Evolutionary conservation across 2,113 vertebrate species (phyloP), one percentile per base, ranked within the genome.

Genomic region (Microtus pennsylvanicus): DNA sequence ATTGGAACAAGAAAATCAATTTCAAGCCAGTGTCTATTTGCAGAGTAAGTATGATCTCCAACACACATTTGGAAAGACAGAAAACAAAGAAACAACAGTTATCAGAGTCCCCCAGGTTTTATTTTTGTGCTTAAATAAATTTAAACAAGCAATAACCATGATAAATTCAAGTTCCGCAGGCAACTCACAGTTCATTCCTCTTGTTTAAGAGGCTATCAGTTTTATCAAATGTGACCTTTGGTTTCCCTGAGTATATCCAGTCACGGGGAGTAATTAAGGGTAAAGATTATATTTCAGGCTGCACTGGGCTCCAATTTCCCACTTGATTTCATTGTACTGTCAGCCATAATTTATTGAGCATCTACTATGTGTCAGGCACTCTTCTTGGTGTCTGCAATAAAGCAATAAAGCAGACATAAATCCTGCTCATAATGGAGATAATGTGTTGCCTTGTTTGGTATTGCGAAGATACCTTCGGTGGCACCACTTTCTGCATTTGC

Each of bases 311-410:
- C 89, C 87, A 88, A 83, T 80, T 90, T 90, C 38, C 76, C 70
- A 88, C 88, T 96, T 78, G 72, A 72, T 88, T 93, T 90, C n/a
- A 89, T 93, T 87, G 47, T 75, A 47, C 26, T 87, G 77, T 90
- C 72, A 88, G 21, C 13, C 87, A 16, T 77, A 91, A 93, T 94
- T 92, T 96, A 94, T n/a, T 76, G 42, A 90, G 21, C 55, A 92
- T 74, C 13, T 93, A 88, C 50, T 94, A 52, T 45, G 19, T 90
- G 8, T n/a, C 47, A 55, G 38, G 61, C 5, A 85, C 58, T 93
- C 63, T 89, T 94, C 26, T 81, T 77, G 11, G 21, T 81, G 30
- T 22, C 85, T 75, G 61, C 52, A 93, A 58, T 78, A 76, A 85
- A 92, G 28, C 14, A 90, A 4, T 69, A 83, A 96, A 88, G 5